These are phyloP conservation scores for Zaprionus camerounensis DNA, from an alignment of 1,140 invertebrate genomes.

Conservation along the genomic window DNA sequence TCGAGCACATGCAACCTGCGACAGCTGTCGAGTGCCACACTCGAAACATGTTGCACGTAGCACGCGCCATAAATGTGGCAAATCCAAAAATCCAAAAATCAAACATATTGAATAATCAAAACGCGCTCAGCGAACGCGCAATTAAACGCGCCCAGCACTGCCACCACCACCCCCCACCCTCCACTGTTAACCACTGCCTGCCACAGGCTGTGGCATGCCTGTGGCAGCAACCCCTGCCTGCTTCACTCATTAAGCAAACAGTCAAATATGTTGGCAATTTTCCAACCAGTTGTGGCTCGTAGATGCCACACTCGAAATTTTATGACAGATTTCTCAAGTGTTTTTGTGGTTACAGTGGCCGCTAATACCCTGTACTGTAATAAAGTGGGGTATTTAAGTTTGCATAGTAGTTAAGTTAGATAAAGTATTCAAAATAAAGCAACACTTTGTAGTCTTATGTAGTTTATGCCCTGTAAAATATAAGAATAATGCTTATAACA, in stretches of 20 bases:
- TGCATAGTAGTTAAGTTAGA: background rate
- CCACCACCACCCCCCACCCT: slow-evolving; percentile 15
- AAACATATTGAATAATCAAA: slow-evolving; percentile 84
- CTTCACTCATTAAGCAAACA: slow-evolving; percentile 77
- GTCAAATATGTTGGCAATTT: slow-evolving; percentile 79
- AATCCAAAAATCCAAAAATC: slow-evolving; percentile 68
- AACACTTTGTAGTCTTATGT: background rate
- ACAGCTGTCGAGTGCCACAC: slow-evolving; percentile 70
- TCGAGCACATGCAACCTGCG: slow-evolving; percentile 43
- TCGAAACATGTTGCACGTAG: slow-evolving; percentile 31
- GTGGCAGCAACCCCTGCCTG: slow-evolving; percentile 15
- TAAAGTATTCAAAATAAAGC: background rate
- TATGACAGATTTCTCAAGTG: slow-evolving; percentile 82
- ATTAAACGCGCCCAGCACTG: slow-evolving; percentile 15
- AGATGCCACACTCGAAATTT: slow-evolving; percentile 63
- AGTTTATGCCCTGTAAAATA: background rate
- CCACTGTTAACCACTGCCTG: background rate
- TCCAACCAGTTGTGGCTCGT: slow-evolving; percentile 62
- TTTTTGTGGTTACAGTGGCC: slow-evolving; percentile 44
- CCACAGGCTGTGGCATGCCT: too few species aligned
- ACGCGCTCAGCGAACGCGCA: slow-evolving; percentile 14
- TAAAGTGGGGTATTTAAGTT: background rate
- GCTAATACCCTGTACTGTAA: slow-evolving; percentile 2
- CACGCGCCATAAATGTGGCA: slow-evolving; percentile 58
- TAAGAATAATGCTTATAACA: too few species aligned